Conservation (phyloP, 2,113 vertebrate genomes). For the Lampris incognitus region DNA sequence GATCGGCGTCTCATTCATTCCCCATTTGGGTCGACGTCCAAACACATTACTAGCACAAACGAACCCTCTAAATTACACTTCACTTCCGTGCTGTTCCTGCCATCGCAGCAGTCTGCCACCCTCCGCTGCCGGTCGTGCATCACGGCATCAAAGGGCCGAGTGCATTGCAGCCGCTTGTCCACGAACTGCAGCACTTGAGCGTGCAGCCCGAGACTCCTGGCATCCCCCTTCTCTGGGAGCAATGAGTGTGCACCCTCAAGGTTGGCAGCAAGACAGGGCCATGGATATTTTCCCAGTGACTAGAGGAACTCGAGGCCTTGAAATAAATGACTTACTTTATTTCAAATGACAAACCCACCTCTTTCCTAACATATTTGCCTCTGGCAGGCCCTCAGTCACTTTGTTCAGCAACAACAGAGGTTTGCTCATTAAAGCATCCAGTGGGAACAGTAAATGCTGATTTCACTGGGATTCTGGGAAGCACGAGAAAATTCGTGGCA, state of each 20-base stretch:
- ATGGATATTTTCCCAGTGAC: slow-evolving; percentile 73
- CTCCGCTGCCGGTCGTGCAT: slow-evolving; percentile 38
- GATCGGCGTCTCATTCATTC: neutral
- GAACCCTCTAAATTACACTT: neutral
- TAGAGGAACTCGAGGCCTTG: slow-evolving; percentile 50
- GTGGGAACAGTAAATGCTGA: slow-evolving; percentile 45
- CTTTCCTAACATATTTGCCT: slow-evolving; percentile 54
- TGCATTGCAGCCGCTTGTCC: slow-evolving; percentile 41
- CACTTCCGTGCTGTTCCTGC: slow-evolving; percentile 4
- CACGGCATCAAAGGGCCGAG: slow-evolving; percentile 31
- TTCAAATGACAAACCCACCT: slow-evolving; percentile 70
- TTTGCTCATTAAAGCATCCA: slow-evolving; percentile 44
- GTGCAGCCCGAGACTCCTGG: slow-evolving; percentile 40
- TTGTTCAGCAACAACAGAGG: slow-evolving; percentile 47
- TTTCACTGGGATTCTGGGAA: slow-evolving; percentile 54
- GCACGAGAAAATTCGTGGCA: slow-evolving; percentile 11
- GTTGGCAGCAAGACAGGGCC: slow-evolving; percentile 54
- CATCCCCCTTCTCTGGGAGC: slow-evolving; percentile 57
- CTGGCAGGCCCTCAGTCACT: slow-evolving; percentile 45
- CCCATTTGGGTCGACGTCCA: slow-evolving; percentile 23
- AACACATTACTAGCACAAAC: slow-evolving; percentile 40
- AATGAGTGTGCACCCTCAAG: slow-evolving; percentile 49
- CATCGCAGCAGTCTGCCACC: slow-evolving; percentile 4
- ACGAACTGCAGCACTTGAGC: slow-evolving; percentile 46
- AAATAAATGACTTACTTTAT: slow-evolving; percentile 76